Evolutionary conservation across 1,140 invertebrate species (phyloP), one percentile per base, ranked within the genome.

Genomic region (Bombyx mandarina): DNA sequence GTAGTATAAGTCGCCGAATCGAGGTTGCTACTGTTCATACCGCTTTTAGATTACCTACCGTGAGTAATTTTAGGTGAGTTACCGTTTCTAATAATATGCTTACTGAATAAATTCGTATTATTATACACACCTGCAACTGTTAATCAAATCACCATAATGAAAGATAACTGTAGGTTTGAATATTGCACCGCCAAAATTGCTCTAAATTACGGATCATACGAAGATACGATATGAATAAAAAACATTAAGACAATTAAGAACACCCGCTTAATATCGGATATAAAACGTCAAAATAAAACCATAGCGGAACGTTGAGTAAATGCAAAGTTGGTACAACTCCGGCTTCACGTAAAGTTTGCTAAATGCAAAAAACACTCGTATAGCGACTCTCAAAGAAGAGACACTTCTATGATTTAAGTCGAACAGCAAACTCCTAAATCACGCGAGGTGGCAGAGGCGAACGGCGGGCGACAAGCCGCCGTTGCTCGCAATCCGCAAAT

Each of bases 1-100:
- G 84, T 87, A 87, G 84, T 76, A 79, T 87, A 85, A 85, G 81
- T 73, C 78, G 78, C 76, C 65, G 71, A 73, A 71, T 75, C 69
- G 69, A 80, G 71, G 79, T 70, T 73, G 77, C 72, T 71, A 74
- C 71, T 77, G 73, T 79, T 82, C 77, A 73, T 77, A 81, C 72
- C 65, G 74, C 71, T 79, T 77, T 70, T 76, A 79, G 66, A 74
- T 70, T 66, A 69, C 52, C 60, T 69, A 74, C 74, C 67, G 76
- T 72, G 75, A 72, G 67, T 77, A 64, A 77, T 75, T 79, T 71
- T 77, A 74, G 81, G 81, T 84, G 74, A 84, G 81, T 79, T 60
- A 63, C 62, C 60, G 62, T 60, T 45, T 43, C 10, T 63, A 63
- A 63, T 63, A 43, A 63, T 60, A 63, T 49, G 56, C 49, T 56